These are phyloP conservation scores for Chromobotia macracanthus DNA, from an alignment of 2,797 vertebrate genomes.

Conservation along the genomic window DNA sequence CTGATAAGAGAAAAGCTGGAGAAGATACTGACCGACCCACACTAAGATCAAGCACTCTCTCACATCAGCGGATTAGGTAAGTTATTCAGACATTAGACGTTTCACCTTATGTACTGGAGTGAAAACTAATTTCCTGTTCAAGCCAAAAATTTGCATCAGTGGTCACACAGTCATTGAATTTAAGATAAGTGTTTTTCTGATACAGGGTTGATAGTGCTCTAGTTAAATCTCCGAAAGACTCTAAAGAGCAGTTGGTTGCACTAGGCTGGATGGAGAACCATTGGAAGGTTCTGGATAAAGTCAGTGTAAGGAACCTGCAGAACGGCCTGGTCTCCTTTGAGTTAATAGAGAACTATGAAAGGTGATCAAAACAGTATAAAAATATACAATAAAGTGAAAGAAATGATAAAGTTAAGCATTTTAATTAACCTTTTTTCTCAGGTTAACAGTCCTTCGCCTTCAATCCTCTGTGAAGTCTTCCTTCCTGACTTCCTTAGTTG, in stretches of 20 bases:
- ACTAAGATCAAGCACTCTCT: slow-evolving; percentile 54
- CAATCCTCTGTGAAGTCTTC: slow-evolving; percentile 70
- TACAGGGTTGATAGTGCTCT: slow-evolving; percentile 71
- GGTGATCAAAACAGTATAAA: slow-evolving; percentile 64
- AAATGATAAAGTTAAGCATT: background rate
- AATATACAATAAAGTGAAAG: too few species aligned
- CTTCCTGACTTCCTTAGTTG: slow-evolving; percentile 74
- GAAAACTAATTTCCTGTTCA: background rate
- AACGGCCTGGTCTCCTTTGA: slow-evolving; percentile 87
- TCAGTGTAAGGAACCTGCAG: slow-evolving; percentile 73
- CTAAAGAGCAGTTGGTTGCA: slow-evolving; percentile 74
- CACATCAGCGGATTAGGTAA: slow-evolving; percentile 56
- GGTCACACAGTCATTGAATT: background rate
- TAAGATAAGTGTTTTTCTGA: background rate
- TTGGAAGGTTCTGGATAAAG: slow-evolving; percentile 81
- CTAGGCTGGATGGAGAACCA: slow-evolving; percentile 78
- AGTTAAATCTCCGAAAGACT: slow-evolving; percentile 71
- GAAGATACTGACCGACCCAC: slow-evolving; percentile 63
- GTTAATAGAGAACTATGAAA: slow-evolving; percentile 79
- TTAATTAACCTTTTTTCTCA: slow-evolving; percentile 54
- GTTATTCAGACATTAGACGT: background rate
- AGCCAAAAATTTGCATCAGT: background rate
- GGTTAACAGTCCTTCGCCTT: slow-evolving; percentile 81
- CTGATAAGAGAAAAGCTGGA: slow-evolving; percentile 71
- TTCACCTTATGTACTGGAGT: background rate